A percentile compares a stretch with the other conserved stretches of the same genome.
phyloP scores from a whole-genome alignment of 2,113 vertebrate genomes.

The Acanthisitta chloris region DNA sequence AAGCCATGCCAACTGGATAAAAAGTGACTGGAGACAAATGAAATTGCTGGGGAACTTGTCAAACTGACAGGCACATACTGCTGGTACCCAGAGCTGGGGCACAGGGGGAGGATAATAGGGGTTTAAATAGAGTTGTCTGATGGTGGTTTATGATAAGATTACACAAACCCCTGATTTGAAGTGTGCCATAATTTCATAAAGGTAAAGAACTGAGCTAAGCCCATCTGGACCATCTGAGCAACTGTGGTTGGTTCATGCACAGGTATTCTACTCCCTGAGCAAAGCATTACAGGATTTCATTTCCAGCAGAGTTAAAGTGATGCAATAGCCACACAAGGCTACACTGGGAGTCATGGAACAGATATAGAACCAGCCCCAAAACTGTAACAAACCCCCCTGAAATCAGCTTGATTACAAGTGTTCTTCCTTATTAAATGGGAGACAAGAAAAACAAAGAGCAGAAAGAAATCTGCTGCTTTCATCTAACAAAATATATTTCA shows the following conservation, averaged over 20 bases:
- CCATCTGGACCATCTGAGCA: background rate
- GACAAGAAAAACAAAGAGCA: background rate
- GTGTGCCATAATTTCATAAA: background rate
- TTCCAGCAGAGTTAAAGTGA: background rate
- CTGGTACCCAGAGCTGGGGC: background rate
- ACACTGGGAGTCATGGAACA: background rate
- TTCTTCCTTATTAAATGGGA: background rate
- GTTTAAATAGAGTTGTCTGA: background rate
- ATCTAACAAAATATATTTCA: background rate
- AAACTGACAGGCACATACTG: background rate
- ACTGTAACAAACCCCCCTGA: background rate
- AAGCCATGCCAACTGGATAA: background rate
- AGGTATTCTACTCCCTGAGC: background rate
- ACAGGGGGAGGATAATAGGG: background rate
- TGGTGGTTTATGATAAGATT: background rate
- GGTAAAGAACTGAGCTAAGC: background rate
- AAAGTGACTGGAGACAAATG: background rate
- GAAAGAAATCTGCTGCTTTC: constrained; percentile 3
- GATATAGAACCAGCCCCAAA: background rate
- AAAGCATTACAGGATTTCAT: background rate
- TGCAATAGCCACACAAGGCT: background rate
- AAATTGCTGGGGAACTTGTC: background rate
- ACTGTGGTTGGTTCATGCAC: background rate
- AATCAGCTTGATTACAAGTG: background rate
- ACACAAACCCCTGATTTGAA: background rate